Evolutionary conservation across 2,888 invertebrate species (phyloP).

Genomic region (Ochropacha duplaris): DNA sequence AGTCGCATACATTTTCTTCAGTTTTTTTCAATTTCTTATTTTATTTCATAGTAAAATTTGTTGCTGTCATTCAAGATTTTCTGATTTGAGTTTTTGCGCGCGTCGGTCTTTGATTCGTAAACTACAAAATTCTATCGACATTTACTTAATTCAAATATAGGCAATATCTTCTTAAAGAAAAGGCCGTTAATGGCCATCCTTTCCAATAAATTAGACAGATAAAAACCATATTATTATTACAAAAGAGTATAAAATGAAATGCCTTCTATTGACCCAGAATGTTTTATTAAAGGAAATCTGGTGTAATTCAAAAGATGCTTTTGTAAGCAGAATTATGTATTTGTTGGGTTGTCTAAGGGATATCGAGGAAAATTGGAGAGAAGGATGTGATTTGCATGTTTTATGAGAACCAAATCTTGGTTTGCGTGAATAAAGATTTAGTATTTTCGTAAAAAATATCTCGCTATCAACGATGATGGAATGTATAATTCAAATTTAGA

Average conservation of each 20-base stretch:
- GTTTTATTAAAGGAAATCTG: conserved; percentile 29
- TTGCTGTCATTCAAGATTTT: too few species aligned
- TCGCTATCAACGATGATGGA: too few species aligned
- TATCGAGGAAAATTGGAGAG: neutral
- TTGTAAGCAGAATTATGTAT: conserved; percentile 12
- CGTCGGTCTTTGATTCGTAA: too few species aligned
- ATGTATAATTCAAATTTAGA: too few species aligned
- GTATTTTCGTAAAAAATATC: neutral
- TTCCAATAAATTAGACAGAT: conserved; percentile 50
- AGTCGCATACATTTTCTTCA: too few species aligned
- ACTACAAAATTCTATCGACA: too few species aligned
- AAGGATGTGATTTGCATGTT: neutral
- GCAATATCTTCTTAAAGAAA: too few species aligned
- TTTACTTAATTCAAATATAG: too few species aligned
- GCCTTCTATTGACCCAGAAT: conserved; percentile 16
- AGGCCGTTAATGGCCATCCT: conserved; percentile 31
- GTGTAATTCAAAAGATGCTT: conserved; percentile 20
- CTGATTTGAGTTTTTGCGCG: too few species aligned
- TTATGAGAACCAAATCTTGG: neutral
- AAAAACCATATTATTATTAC: conserved; percentile 44
- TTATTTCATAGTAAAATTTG: too few species aligned
- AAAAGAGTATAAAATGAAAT: conserved; percentile 25
- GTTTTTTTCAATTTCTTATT: too few species aligned
- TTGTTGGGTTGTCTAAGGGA: neutral
- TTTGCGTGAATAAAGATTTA: neutral